Percentiles rank a stretch among this genome's conserved stretches.
These are phyloP conservation scores for Dinomys branickii DNA, from an alignment of 2,113 vertebrate species.

Conservation along the genomic window DNA sequence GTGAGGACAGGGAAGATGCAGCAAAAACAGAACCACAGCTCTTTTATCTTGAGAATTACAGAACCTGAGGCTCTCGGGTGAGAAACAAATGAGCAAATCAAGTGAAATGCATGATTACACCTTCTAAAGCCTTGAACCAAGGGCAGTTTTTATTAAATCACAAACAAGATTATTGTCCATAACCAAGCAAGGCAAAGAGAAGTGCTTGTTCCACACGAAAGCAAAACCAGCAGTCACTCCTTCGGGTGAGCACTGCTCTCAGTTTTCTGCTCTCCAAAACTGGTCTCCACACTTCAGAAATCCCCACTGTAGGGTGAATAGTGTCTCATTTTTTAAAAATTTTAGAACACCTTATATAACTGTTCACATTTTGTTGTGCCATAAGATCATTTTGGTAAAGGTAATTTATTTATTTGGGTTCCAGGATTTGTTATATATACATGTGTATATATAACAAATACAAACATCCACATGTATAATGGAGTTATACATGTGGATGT, in stretches of 20 bases:
- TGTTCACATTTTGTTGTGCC: neutral
- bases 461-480: too few relatives aligned
- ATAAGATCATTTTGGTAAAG: neutral
- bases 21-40: constrained; percentile 13
- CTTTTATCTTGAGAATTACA: constrained; percentile 58
- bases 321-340: constrained; percentile 9
- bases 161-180: constrained; percentile 70
- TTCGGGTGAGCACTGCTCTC: constrained; percentile 4
- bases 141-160: constrained; percentile 80
- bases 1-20: neutral
- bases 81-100: constrained; percentile 81
- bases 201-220: constrained; percentile 60
- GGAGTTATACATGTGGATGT: neutral
- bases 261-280: constrained; percentile 19
- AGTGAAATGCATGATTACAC: constrained; percentile 76
- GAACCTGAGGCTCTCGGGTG: constrained; percentile 67
- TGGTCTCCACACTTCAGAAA: constrained; percentile 1
- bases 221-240: constrained; percentile 67
- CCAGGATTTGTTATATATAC: neutral
- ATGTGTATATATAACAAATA: too few relatives aligned
- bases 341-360: neutral
- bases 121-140: constrained; percentile 67
- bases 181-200: constrained; percentile 58
- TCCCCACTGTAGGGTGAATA: neutral
- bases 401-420: constrained; percentile 15